Conservation (phyloP, 2,797 vertebrate genomes). For the Hypotaenidia philippensis region DNA sequence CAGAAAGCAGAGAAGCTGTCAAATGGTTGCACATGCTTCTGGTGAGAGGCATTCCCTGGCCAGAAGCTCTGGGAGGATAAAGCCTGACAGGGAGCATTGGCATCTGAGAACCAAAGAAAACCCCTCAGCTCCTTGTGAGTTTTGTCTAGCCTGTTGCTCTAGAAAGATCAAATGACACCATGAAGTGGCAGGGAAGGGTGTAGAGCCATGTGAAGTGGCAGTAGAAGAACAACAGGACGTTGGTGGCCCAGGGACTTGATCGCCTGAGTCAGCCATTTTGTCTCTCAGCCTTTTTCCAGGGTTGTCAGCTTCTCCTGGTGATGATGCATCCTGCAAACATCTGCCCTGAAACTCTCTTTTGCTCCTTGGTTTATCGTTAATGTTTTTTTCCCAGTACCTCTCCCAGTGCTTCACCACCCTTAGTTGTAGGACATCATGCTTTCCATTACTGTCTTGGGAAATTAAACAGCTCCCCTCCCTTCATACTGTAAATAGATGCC, state of each 20-base stretch:
- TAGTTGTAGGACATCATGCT: constrained; percentile 23
- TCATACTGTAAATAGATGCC: constrained; percentile 18
- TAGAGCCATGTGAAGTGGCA: background rate
- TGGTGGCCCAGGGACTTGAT: background rate
- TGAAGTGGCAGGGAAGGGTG: background rate
- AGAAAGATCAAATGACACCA: background rate
- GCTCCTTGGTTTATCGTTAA: background rate
- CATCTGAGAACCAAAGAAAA: background rate
- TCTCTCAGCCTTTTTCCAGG: constrained; percentile 18
- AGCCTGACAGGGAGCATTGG: background rate
- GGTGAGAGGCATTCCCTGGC: background rate
- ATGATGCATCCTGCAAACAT: constrained; percentile 42
- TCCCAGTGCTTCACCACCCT: constrained; percentile 27
- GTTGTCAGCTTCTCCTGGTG: background rate
- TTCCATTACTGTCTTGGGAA: constrained; percentile 47
- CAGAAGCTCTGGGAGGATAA: background rate
- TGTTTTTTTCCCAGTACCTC: constrained; percentile 23
- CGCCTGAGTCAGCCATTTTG: background rate
- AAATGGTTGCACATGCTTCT: background rate
- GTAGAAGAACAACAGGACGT: background rate
- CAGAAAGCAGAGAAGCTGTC: constrained; percentile 20
- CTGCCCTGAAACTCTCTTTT: constrained; percentile 34
- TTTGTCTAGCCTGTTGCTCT: background rate
- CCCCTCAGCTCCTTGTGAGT: background rate
- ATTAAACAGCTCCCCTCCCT: background rate